Conservation (phyloP, 2,113 vertebrate species). For the Psammodynastes pulverulentus region DNA sequence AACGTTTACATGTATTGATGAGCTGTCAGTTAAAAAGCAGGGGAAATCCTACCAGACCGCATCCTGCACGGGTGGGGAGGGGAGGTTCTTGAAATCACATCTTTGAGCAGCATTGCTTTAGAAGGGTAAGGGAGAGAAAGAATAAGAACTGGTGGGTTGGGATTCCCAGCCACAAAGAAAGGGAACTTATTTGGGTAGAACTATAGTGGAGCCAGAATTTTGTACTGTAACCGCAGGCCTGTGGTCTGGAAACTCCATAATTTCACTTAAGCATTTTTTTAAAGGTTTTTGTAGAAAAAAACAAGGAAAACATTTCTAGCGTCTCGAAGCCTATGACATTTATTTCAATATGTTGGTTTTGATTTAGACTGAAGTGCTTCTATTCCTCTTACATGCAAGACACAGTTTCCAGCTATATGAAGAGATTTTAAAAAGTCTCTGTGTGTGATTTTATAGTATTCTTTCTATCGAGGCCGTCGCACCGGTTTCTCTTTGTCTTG, state of each 20-base stretch:
- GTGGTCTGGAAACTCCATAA: neutral
- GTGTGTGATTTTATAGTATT: neutral
- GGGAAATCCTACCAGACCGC: conserved; percentile 9
- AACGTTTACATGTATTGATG: neutral
- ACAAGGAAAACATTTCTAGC: neutral
- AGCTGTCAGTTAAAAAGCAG: neutral
- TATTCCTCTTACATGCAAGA: neutral
- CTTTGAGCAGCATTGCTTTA: neutral
- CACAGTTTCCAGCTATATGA: neutral
- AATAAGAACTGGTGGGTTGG: neutral
- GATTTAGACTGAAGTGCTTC: neutral
- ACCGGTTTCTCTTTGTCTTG: neutral
- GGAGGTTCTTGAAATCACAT: neutral
- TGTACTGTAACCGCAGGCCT: neutral
- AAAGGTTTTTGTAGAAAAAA: neutral
- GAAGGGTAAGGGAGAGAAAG: neutral
- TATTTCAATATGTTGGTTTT: neutral
- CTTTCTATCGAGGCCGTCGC: neutral
- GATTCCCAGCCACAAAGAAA: neutral
- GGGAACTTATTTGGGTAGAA: neutral
- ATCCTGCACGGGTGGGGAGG: neutral
- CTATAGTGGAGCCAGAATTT: too few species aligned
- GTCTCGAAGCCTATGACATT: neutral
- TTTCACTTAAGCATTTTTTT: neutral
- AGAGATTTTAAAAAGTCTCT: neutral